Evolutionary conservation across 2,113 vertebrate genomes (phyloP).

Genomic region (Miniopterus natalensis): DNA sequence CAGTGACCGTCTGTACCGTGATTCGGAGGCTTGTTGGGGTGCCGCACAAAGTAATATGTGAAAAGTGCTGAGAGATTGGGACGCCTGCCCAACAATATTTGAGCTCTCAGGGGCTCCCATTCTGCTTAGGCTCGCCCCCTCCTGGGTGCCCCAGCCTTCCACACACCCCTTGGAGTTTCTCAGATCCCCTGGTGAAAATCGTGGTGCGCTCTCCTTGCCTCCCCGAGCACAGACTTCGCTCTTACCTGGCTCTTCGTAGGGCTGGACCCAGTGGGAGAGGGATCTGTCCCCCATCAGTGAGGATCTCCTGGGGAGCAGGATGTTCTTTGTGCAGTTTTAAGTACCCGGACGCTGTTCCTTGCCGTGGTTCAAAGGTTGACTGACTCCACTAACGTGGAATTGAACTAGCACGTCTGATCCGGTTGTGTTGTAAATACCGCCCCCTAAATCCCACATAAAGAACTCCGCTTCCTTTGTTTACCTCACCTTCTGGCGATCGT

Average conservation of each 20-base stretch:
- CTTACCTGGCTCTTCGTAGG: not conserved
- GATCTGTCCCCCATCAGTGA: not conserved
- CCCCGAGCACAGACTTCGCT: not conserved
- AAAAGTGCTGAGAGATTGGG: not conserved
- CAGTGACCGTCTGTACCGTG: rapidly evolving
- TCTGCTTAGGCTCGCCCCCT: not conserved
- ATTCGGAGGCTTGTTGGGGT: not conserved
- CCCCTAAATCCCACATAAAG: not conserved
- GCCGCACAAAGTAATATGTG: not conserved
- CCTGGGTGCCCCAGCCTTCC: not conserved
- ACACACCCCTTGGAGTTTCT: not conserved
- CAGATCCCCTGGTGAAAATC: not conserved
- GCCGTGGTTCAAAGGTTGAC: not conserved
- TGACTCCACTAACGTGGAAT: not conserved
- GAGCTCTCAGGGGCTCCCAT: not conserved
- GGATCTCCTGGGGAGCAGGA: not conserved
- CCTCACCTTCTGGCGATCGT: not conserved
- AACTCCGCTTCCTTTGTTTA: not conserved
- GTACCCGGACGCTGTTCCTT: not conserved
- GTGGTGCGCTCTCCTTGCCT: not conserved
- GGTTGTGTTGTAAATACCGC: not conserved
- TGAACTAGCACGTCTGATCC: not conserved
- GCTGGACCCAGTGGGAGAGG: not conserved
- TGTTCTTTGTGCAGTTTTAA: not conserved
- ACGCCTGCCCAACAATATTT: not conserved